Percentiles rank a stretch among this genome's conserved stretches.
phyloP scores from a whole-genome alignment of 2,888 invertebrate genomes.

The Auanema freiburgensis region DNA sequence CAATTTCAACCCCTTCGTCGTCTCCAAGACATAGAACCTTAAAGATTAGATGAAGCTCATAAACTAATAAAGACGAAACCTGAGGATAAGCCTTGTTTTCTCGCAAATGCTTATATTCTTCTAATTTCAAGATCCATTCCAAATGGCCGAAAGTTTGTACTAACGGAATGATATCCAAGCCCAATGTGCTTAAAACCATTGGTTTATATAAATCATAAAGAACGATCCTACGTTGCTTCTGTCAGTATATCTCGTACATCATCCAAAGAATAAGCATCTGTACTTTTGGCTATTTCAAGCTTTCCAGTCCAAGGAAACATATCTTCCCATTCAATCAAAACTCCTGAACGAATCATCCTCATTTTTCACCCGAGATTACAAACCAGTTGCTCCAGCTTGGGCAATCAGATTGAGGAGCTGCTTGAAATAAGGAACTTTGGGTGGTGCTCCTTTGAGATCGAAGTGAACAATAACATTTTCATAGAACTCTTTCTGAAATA shows the following conservation, averaged over 20 bases:
- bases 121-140: slow-evolving; percentile 78
- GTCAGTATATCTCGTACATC: slow-evolving; percentile 75
- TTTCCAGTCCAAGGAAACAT: slow-evolving; percentile 79
- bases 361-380: neutral
- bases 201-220: too few relatives aligned
- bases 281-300: slow-evolving; percentile 72
- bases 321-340: slow-evolving; percentile 83
- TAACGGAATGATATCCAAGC: slow-evolving; percentile 77
- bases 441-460: slow-evolving; percentile 83
- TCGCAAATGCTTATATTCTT: slow-evolving; percentile 73
- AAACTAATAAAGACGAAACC: slow-evolving; percentile 38
- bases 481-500: slow-evolving; percentile 40
- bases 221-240: slow-evolving; percentile 66
- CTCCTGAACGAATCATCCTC: slow-evolving; percentile 69
- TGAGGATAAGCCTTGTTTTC: slow-evolving; percentile 72
- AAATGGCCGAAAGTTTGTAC: slow-evolving; percentile 85
- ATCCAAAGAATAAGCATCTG: slow-evolving; percentile 73
- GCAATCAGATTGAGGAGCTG: slow-evolving; percentile 72
- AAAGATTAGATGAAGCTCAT: neutral
- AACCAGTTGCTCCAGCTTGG: slow-evolving; percentile 73
- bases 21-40: slow-evolving; percentile 51
- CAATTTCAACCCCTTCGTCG: slow-evolving; percentile 64
- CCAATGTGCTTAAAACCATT: slow-evolving; percentile 64
- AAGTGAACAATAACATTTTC: slow-evolving; percentile 75
- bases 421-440: slow-evolving; percentile 70